Conservation (phyloP, 2,113 vertebrate genomes). For the Petaurus breviceps region DNA sequence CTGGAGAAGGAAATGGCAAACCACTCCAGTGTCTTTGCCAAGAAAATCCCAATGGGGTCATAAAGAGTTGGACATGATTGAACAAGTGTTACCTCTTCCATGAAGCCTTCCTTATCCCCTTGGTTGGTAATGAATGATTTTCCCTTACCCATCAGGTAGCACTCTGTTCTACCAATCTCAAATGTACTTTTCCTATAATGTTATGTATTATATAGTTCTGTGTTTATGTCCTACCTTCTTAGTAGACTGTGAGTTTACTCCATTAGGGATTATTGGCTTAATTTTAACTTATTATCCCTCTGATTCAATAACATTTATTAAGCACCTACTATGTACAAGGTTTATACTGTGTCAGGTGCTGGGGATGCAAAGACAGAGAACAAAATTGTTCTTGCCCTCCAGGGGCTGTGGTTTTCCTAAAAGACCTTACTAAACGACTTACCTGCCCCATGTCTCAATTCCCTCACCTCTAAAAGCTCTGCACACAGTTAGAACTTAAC, state of each 20-base stretch:
- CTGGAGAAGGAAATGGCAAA: background rate
- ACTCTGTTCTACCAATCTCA: background rate
- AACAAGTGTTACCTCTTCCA: background rate
- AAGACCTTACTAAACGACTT: background rate
- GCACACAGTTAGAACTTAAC: background rate
- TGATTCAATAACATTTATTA: background rate
- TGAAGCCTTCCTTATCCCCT: background rate
- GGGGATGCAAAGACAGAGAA: background rate
- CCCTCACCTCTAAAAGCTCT: too few relatives aligned
- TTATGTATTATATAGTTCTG: background rate
- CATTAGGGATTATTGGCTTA: background rate
- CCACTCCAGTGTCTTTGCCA: background rate
- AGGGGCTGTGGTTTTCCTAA: background rate
- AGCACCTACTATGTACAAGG: background rate
- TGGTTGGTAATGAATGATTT: background rate
- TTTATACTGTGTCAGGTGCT: background rate
- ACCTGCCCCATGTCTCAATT: too few relatives aligned
- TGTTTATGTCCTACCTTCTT: background rate
- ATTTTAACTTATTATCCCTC: background rate
- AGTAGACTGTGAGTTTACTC: background rate
- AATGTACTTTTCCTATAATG: background rate
- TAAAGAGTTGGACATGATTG: background rate
- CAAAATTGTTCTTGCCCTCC: background rate
- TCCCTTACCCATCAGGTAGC: background rate
- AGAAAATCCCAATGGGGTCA: background rate